phyloP scores from a whole-genome alignment of 1,140 invertebrate species.

The Gryllus bimaculatus region DNA sequence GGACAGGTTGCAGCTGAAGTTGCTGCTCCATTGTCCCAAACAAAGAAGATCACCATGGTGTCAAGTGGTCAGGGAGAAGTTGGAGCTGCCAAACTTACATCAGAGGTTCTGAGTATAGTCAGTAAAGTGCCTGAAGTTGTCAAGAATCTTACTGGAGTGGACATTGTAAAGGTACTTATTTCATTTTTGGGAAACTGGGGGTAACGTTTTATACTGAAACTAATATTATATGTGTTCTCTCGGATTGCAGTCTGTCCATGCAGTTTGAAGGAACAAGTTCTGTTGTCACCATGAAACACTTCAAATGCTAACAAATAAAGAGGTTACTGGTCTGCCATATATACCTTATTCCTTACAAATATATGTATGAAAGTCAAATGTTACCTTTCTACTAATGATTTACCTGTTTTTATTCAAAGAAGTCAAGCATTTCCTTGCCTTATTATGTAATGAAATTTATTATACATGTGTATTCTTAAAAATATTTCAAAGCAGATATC shows the following conservation, averaged over 20 bases:
- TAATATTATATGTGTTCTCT: background rate
- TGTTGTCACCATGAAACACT: background rate
- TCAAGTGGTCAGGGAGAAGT: conserved; percentile 85
- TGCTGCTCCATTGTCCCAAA: conserved; percentile 83
- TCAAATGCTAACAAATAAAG: background rate
- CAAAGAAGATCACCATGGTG: conserved; percentile 91
- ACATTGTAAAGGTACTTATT: conserved; percentile 68
- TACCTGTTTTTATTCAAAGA: background rate
- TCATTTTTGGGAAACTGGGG: background rate
- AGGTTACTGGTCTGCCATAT: background rate
- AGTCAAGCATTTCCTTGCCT: background rate
- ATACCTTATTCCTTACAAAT: background rate
- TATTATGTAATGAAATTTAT: background rate
- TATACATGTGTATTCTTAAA: background rate
- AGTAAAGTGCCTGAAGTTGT: conserved; percentile 82
- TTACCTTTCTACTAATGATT: background rate
- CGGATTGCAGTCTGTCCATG: background rate
- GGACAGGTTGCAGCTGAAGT: conserved; percentile 86
- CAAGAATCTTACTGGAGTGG: conserved; percentile 83
- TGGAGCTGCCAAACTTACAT: conserved; percentile 86
- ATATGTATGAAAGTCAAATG: background rate
- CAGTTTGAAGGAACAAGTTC: background rate
- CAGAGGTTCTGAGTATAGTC: conserved; percentile 87
- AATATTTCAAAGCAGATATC: too few relatives aligned
- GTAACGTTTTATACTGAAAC: background rate